Percentiles rank a stretch among this genome's conserved stretches.
These are phyloP conservation scores for Corbicula japonica DNA, from an alignment of 2,888 invertebrate genomes.

Conservation along the genomic window DNA sequence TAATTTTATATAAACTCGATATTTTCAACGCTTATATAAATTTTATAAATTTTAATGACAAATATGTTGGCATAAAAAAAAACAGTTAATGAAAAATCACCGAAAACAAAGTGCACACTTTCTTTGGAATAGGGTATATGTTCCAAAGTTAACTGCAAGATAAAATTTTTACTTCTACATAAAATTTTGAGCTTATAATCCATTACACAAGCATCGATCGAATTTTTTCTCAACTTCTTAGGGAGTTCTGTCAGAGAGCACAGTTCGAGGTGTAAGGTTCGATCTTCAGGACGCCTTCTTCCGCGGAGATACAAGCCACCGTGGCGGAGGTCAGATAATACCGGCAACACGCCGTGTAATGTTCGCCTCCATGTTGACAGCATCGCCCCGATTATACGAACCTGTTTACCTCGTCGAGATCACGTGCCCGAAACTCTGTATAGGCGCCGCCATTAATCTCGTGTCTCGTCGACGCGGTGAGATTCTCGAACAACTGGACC, in stretches of 20 bases:
- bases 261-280: constrained; percentile 97
- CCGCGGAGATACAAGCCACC: constrained; percentile 99
- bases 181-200: too few relatives aligned
- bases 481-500: constrained; percentile 96
- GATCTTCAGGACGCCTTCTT: constrained; percentile 99
- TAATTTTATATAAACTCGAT: too few relatives aligned
- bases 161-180: too few relatives aligned
- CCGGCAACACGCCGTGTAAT: constrained; percentile 98
- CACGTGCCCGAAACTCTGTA: constrained; percentile 96
- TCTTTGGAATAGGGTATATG: too few relatives aligned
- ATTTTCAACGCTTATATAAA: too few relatives aligned
- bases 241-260: constrained; percentile 99
- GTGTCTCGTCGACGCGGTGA: constrained; percentile 98
- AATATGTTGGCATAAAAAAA: too few relatives aligned
- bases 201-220: not conserved
- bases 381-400: constrained; percentile 97
- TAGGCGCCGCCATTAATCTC: constrained; percentile 99
- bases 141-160: too few relatives aligned
- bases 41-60: too few relatives aligned
- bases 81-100: too few relatives aligned
- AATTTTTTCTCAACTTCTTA: constrained; percentile 76
- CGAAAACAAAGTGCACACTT: too few relatives aligned
- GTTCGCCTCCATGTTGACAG: constrained; percentile 98
- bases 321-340: constrained; percentile 99
- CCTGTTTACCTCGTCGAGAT: constrained; percentile 99